Evolutionary conservation across 2,888 invertebrate species (phyloP), one percentile per base, ranked within the genome.

Genomic region (Homarus gammarus): DNA sequence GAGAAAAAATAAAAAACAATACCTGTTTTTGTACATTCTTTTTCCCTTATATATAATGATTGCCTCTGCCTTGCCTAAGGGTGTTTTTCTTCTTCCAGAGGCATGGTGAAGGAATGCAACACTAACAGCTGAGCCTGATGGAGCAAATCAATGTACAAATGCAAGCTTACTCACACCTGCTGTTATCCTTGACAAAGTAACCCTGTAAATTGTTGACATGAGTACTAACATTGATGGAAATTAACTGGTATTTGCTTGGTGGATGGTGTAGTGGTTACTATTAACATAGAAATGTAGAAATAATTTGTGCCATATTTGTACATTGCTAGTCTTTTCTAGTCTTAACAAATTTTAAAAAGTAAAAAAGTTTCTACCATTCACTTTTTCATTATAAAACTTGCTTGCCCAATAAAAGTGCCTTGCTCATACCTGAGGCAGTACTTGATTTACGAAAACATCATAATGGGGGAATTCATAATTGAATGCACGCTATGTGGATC

Each of bases 391-490:
- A 27, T 27, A 18, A 64, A 64, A 27, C 3, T 6, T 64, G 31
- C 31, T 64, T 38, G 38, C 15, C 72, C 12, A 40, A 2, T 18
- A 72, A 22, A 72, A 36, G 18, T 72, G 72, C 72, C 27, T 64
- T 64, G 64, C 27, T 40, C 22, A 73, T 22, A 40, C 22, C 22
- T 73, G 36, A 18, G 10, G 8, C 36, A 56, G 31, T 61, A 18
- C 51, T 33, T 51, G 10, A 31, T 36, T 8, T 70, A 49, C 8
- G 51, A 56, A 78, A 3, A 44, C 49, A 44, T 85, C 31, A 84
- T n/a, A 51, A 92, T 92, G 92, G 88, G 92, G 33, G 90, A 90
- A 79, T 89, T 90, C 73, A 81, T 82, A 40, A 92, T 92, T 33
- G 86, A 92, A 51, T 92, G 92, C 33, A 90, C 92, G 33, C 64